Evolutionary conservation across 92 coral and sea anemone genomes (phyloP).

Genomic region (Desmophyllum pertusum): DNA sequence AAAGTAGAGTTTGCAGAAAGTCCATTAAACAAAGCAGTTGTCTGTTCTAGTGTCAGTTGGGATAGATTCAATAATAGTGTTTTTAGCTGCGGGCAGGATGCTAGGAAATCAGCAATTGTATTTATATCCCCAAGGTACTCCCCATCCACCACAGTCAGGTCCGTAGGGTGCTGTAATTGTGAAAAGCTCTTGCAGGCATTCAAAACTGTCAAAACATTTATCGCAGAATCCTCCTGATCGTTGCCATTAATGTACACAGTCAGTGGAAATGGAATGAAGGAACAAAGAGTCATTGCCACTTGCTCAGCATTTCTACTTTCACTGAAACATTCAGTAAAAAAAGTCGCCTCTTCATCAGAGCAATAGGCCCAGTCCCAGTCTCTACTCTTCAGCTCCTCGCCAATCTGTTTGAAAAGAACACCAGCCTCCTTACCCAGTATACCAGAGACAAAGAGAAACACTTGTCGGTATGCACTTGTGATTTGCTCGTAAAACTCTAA

Average conservation of each 20-base stretch:
- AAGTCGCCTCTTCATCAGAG: background rate
- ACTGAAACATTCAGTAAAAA: conserved; percentile 2
- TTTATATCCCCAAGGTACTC: background rate
- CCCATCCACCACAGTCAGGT: background rate
- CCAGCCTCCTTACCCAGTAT: background rate
- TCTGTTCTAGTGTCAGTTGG: background rate
- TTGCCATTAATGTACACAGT: background rate
- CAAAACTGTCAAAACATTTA: too few relatives aligned
- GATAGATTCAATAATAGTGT: background rate
- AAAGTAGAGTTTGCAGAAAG: background rate
- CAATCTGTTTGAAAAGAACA: conserved; percentile 13
- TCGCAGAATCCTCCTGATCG: too few relatives aligned
- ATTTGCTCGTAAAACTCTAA: background rate
- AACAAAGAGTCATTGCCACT: conserved; percentile 5
- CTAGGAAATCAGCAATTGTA: background rate
- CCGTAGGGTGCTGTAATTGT: conserved; percentile 1
- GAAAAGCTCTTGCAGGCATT: background rate
- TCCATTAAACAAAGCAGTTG: background rate
- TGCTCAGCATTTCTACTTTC: conserved; percentile 20
- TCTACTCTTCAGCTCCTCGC: background rate
- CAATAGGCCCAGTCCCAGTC: conserved; percentile 8
- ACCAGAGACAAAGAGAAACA: background rate
- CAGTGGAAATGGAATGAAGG: conserved; percentile 10
- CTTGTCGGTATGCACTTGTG: background rate
- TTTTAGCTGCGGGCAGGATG: background rate